Percentiles rank a stretch among this genome's conserved stretches.
phyloP scores from a whole-genome alignment of 2,113 vertebrate species.

The Megaptera novaeangliae region DNA sequence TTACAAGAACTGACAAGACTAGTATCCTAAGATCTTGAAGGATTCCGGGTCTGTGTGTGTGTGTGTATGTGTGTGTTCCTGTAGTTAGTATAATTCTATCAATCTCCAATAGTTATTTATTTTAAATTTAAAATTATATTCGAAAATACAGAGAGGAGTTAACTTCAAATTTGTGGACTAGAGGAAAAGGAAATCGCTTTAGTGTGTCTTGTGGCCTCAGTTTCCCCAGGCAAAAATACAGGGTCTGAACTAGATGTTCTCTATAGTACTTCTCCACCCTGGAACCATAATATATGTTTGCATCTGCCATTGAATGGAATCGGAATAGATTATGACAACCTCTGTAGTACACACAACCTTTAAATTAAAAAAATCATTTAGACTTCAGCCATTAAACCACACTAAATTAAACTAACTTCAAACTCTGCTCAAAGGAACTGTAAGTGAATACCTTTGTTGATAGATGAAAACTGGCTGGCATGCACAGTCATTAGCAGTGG shows the following conservation, averaged over 20 bases:
- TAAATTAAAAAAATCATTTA: neutral
- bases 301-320: neutral
- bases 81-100: neutral
- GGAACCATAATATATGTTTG: neutral
- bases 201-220: neutral
- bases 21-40: neutral
- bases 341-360: neutral
- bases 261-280: neutral
- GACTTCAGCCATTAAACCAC: neutral
- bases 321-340: neutral
- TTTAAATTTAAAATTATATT: neutral
- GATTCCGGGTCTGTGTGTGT: neutral
- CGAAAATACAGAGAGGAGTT: neutral
- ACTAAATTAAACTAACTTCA: neutral
- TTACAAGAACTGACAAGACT: neutral
- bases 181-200: neutral
- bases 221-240: neutral
- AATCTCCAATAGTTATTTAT: neutral
- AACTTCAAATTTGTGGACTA: neutral
- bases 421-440: neutral
- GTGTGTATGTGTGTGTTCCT: neutral
- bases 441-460: neutral
- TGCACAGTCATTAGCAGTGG: neutral
- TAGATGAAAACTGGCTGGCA: neutral
- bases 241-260: neutral